phyloP scores from a whole-genome alignment of 2,113 vertebrate species.

The Oxyura jamaicensis region DNA sequence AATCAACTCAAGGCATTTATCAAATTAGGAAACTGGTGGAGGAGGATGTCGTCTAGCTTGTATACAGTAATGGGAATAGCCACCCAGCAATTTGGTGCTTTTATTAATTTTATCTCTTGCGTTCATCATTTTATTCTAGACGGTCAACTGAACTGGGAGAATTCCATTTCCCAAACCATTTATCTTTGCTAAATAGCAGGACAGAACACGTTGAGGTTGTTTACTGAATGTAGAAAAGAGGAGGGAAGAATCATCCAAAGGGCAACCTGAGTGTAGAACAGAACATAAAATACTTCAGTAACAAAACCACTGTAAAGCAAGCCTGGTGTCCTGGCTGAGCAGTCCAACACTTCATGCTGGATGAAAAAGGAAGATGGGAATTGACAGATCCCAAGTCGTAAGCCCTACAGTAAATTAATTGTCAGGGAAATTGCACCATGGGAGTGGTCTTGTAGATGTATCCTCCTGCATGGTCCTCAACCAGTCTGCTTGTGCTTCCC shows the following conservation, averaged over 20 bases:
- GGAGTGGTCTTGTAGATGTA: background rate
- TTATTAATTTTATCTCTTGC: background rate
- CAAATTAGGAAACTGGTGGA: slow-evolving; percentile 30
- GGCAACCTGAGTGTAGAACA: background rate
- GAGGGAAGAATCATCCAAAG: background rate
- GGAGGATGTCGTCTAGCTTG: slow-evolving; percentile 38
- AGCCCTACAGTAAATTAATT: background rate
- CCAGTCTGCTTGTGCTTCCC: background rate
- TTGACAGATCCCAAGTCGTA: background rate
- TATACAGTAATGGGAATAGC: slow-evolving; percentile 11
- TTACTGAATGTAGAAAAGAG: background rate
- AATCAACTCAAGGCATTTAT: slow-evolving; percentile 62
- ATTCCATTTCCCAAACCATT: background rate
- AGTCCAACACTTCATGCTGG: background rate
- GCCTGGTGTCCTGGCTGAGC: background rate
- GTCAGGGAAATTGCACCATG: rapidly evolving
- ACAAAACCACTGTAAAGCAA: background rate
- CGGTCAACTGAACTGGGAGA: background rate
- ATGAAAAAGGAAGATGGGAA: background rate
- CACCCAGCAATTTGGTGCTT: background rate
- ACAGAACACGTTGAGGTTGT: background rate
- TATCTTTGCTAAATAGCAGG: background rate
- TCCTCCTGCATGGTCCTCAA: background rate
- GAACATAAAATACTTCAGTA: background rate
- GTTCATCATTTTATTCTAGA: background rate